Percentiles rank a stretch among this genome's conserved stretches.
phyloP scores from a whole-genome alignment of 2,113 vertebrate species.

The Scytalopus superciliaris region DNA sequence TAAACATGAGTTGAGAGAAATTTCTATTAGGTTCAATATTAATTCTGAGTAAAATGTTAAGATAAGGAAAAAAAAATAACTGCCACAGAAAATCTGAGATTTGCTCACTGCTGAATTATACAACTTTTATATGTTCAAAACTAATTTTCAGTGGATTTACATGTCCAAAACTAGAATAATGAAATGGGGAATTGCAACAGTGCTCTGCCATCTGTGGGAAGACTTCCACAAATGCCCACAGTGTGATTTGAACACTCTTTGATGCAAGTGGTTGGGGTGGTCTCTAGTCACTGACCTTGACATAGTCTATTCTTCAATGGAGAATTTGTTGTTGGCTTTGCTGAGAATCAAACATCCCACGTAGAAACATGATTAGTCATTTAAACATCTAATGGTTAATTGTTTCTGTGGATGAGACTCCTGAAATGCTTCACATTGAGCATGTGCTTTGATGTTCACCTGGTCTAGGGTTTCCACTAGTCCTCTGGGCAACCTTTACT shows the following conservation, averaged over 20 bases:
- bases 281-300: background rate
- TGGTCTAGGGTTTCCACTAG: background rate
- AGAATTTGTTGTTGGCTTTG: background rate
- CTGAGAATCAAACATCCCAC: background rate
- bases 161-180: background rate
- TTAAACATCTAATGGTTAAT: background rate
- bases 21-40: background rate
- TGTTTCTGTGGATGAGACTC: background rate
- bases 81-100: background rate
- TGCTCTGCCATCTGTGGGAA: background rate
- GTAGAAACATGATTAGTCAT: background rate
- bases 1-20: background rate
- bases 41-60: background rate
- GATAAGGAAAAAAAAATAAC: background rate
- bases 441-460: background rate
- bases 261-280: rapidly evolving
- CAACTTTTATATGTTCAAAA: background rate
- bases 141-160: background rate
- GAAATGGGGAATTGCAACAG: background rate
- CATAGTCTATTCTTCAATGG: rapidly evolving
- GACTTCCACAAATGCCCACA: background rate
- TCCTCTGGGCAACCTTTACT: background rate
- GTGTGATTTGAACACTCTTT: background rate
- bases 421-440: background rate
- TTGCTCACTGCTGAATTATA: background rate